Percentiles rank a stretch among this genome's conserved stretches.
These are phyloP conservation scores for Thryonomys swinderianus DNA, from an alignment of 2,113 vertebrate species.

Conservation along the genomic window DNA sequence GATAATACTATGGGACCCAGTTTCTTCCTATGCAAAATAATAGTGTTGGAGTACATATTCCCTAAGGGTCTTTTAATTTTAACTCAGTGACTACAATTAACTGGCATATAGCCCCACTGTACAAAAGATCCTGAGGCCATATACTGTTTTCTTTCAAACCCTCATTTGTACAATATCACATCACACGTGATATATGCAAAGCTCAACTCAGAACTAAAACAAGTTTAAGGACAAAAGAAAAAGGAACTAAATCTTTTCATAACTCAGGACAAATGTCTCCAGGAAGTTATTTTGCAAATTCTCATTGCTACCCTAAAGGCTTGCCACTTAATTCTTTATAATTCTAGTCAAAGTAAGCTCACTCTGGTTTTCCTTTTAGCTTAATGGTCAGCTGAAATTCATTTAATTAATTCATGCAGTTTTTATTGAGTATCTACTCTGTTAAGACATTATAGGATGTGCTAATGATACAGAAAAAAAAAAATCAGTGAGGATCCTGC, in stretches of 20 bases:
- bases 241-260: not conserved
- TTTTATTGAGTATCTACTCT: not conserved
- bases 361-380: not conserved
- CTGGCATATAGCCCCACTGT: too few species aligned
- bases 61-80: not conserved
- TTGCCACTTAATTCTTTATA: not conserved
- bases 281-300: not conserved
- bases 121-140: not conserved
- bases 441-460: not conserved
- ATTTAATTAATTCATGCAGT: not conserved
- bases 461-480: not conserved
- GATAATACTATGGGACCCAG: not conserved
- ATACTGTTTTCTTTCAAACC: not conserved
- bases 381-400: slow-evolving; percentile 24
- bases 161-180: not conserved
- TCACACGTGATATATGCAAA: not conserved
- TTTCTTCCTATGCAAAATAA: not conserved
- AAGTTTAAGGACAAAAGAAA: not conserved
- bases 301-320: not conserved
- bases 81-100: not conserved
- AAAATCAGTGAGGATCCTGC: not conserved
- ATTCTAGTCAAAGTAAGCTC: not conserved
- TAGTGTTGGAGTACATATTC: not conserved
- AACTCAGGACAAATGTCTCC: not conserved
- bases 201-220: not conserved